phyloP scores from a whole-genome alignment of 1,140 invertebrate genomes.

The Rhagoletis pomonella region DNA sequence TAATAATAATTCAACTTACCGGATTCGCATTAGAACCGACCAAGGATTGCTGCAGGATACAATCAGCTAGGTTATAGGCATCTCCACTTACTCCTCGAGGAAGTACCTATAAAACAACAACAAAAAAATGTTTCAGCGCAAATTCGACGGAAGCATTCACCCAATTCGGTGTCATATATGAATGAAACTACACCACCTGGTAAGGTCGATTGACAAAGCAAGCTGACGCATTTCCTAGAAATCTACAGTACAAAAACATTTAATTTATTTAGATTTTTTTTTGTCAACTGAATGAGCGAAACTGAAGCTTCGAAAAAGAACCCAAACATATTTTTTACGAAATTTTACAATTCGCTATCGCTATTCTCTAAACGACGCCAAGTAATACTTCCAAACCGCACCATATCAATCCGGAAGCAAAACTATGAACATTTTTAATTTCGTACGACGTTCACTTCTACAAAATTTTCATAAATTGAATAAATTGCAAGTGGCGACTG shows the following conservation, averaged over 20 bases:
- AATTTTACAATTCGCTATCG: slow-evolving; percentile 20
- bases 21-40: slow-evolving; percentile 92
- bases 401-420: slow-evolving; percentile 4
- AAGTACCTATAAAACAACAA: slow-evolving; percentile 76
- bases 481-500: slow-evolving; percentile 14
- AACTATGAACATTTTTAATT: slow-evolving; percentile 45
- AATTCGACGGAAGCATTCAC: not conserved
- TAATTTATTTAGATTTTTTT: slow-evolving; percentile 25
- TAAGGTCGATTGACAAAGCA: slow-evolving; percentile 13
- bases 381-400: not conserved
- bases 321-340: slow-evolving; percentile 50
- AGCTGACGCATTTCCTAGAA: slow-evolving; percentile 6
- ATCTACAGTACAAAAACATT: not conserved
- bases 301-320: slow-evolving; percentile 13
- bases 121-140: too few relatives aligned
- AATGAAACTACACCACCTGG: not conserved
- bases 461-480: slow-evolving; percentile 53
- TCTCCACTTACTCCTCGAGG: slow-evolving; percentile 91
- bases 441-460: slow-evolving; percentile 19
- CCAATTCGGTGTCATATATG: not conserved
- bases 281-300: slow-evolving; percentile 22
- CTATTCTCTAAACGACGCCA: slow-evolving; percentile 8
- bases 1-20: slow-evolving; percentile 57
- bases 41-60: slow-evolving; percentile 93
- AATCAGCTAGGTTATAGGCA: slow-evolving; percentile 93